Evolutionary conservation across 2,888 invertebrate genomes (phyloP).

Genomic region (Oscheius sp.): DNA sequence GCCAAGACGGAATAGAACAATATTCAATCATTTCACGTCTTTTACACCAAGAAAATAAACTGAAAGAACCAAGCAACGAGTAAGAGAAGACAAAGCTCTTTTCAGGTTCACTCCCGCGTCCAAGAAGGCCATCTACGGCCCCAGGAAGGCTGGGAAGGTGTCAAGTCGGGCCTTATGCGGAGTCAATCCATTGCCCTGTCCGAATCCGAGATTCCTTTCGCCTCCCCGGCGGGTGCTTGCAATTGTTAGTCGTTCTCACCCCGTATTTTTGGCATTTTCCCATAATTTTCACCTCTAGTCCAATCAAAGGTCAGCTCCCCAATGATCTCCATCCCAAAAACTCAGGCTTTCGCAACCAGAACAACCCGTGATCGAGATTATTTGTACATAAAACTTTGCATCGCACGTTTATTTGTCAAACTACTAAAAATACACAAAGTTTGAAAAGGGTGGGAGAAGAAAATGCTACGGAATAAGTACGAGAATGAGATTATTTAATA

Average conservation of each 20-base stretch:
- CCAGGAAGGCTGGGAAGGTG: conserved; percentile 71
- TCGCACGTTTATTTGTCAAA: no score
- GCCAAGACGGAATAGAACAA: no score
- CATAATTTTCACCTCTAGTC: background rate
- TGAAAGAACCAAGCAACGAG: background rate
- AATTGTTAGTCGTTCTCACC: background rate
- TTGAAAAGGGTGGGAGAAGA: no score
- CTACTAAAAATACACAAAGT: no score
- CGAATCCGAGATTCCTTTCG: conserved; percentile 54
- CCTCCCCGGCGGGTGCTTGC: conserved; percentile 47
- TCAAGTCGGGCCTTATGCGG: conserved; percentile 64
- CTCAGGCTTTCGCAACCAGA: conserved; percentile 4
- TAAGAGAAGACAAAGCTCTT: background rate
- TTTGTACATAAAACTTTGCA: no score
- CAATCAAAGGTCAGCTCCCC: background rate
- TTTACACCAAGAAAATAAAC: no score
- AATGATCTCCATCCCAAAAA: background rate
- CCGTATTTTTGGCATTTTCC: background rate
- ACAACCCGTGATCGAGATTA: no score
- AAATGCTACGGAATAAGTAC: no score
- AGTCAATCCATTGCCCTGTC: conserved; percentile 68
- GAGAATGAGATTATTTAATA: no score
- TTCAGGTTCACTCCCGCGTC: conserved; percentile 62
- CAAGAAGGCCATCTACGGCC: conserved; percentile 59
- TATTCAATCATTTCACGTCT: no score